Percentiles rank a stretch among this genome's conserved stretches.
Evolutionary conservation across 1,140 invertebrate species (phyloP).

Genomic region (Centruroides sculpturatus): DNA sequence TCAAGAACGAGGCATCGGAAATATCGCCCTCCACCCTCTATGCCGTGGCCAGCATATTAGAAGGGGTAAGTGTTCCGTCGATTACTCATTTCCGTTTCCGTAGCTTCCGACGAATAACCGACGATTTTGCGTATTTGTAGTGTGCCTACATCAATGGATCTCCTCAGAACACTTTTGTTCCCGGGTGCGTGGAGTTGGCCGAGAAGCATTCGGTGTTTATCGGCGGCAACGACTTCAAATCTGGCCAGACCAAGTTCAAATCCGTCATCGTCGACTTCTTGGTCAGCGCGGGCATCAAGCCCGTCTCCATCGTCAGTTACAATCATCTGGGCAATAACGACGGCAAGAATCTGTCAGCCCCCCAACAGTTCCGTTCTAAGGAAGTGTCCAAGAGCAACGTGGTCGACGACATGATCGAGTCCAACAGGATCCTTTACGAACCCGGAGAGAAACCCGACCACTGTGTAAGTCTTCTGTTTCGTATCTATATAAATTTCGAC

Average conservation of each 20-base stretch:
- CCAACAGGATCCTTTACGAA: constrained; percentile 67
- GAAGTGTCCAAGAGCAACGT: constrained; percentile 87
- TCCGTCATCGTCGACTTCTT: constrained; percentile 91
- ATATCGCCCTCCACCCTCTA: constrained; percentile 91
- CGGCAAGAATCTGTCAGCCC: constrained; percentile 87
- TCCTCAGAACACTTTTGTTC: constrained; percentile 90
- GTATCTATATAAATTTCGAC: no score
- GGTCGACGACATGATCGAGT: constrained; percentile 86
- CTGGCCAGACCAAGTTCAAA: constrained; percentile 92
- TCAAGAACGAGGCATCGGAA: constrained; percentile 55
- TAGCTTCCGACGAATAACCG: no score
- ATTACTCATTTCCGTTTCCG: no score
- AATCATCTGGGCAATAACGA: constrained; percentile 97
- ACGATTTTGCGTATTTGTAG: constrained; percentile 27
- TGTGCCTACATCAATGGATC: constrained; percentile 91
- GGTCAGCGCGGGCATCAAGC: constrained; percentile 82
- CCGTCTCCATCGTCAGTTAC: constrained; percentile 92
- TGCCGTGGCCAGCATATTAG: constrained; percentile 75
- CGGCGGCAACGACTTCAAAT: constrained; percentile 92
- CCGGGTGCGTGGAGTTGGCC: constrained; percentile 71
- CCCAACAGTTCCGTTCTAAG: constrained; percentile 63
- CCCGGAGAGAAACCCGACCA: constrained; percentile 75
- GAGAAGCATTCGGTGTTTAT: constrained; percentile 62
- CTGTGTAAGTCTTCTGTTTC: constrained; percentile 33
- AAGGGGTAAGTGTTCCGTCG: constrained; percentile 47